Conservation (phyloP, 2,888 invertebrate species). For the Ischnus inquisitorius region DNA sequence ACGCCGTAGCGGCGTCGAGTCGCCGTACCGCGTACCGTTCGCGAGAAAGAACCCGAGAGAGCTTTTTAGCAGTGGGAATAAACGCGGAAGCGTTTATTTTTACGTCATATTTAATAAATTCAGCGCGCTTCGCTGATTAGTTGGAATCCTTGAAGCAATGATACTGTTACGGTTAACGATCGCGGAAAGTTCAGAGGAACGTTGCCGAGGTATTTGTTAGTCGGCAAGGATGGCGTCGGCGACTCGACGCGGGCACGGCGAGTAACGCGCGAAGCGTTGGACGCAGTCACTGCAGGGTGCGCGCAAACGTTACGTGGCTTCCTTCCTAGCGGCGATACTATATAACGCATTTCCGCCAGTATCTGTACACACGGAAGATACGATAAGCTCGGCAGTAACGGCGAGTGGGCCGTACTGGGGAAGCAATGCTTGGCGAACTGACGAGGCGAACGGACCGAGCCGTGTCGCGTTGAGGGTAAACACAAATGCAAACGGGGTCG, state of each 20-base stretch:
- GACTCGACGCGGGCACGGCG: not conserved
- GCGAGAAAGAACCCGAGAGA: not conserved
- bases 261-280: not conserved
- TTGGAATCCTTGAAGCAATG: not conserved
- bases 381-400: slow-evolving; percentile 29
- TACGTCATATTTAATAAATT: not conserved
- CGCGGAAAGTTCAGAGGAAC: not conserved
- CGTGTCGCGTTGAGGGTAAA: slow-evolving; percentile 22
- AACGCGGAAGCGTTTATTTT: not conserved
- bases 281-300: not conserved
- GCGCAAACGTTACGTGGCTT: not conserved
- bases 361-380: slow-evolving; percentile 28
- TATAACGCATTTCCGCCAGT: slow-evolving; percentile 25
- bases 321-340: slow-evolving; percentile 1
- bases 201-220: not conserved
- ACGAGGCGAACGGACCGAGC: slow-evolving; percentile 50
- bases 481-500: slow-evolving; percentile 48
- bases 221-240: not conserved
- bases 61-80: not conserved
- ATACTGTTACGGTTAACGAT: not conserved
- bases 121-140: not conserved
- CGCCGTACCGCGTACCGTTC: no score
- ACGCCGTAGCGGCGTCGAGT: not conserved
- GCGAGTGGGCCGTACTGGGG: not conserved
- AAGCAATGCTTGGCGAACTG: slow-evolving; percentile 55